A percentile compares a stretch with the other conserved stretches of the same genome.
These are phyloP conservation scores for Stomatorhinus walkeri DNA, from an alignment of 2,797 vertebrate species.

Conservation along the genomic window DNA sequence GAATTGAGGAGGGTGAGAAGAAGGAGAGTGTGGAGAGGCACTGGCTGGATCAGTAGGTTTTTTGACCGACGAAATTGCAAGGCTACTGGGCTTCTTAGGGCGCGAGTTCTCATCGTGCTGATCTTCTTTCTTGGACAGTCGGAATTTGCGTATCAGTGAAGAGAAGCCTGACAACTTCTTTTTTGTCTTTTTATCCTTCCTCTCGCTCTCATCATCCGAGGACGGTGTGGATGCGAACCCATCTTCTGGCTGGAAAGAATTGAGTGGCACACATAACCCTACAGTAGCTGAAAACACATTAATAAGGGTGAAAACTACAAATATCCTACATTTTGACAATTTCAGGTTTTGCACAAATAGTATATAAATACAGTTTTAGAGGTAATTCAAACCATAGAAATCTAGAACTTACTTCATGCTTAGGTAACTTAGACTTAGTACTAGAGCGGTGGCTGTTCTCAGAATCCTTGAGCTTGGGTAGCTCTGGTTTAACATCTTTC, in stretches of 20 bases:
- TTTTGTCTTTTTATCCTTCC: constrained; percentile 40
- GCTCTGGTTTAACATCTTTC: constrained; percentile 26
- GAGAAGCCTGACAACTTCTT: constrained; percentile 50
- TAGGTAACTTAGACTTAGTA: background rate
- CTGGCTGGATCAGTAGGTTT: background rate
- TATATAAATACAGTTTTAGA: background rate
- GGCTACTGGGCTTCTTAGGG: constrained; percentile 28
- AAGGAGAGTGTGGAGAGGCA: background rate
- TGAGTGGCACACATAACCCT: background rate
- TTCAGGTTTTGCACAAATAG: background rate
- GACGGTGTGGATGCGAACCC: constrained; percentile 36
- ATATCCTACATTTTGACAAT: background rate
- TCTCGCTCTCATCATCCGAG: constrained; percentile 47
- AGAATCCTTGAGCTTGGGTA: constrained; percentile 8
- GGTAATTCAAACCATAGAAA: background rate
- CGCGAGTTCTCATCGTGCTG: constrained; percentile 17
- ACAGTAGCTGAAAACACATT: background rate
- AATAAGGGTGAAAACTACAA: background rate
- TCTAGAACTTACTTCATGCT: constrained; percentile 9
- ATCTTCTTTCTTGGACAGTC: constrained; percentile 31
- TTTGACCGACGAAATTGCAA: background rate
- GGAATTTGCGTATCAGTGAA: constrained; percentile 39
- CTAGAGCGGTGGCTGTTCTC: background rate
- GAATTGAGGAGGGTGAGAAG: constrained; percentile 54
- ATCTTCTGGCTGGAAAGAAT: constrained; percentile 33